Conservation (phyloP, 2,113 vertebrate genomes). For the Struthio camelus region DNA sequence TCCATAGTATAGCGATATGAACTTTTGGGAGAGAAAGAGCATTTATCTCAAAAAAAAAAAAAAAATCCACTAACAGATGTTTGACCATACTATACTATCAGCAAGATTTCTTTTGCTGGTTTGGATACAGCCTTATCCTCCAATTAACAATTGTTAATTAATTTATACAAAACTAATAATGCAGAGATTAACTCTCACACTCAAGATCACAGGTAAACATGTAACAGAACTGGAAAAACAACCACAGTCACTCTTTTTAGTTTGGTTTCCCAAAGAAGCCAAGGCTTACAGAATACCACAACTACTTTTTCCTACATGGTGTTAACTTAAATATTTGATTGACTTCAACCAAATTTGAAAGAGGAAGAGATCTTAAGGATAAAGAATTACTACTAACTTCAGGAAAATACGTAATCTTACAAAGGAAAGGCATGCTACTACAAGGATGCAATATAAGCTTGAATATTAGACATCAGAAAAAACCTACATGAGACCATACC, state of each 20-base stretch:
- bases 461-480: neutral
- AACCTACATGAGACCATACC: neutral
- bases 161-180: neutral
- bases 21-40: neutral
- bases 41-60: no score
- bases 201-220: neutral
- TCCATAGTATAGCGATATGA: neutral
- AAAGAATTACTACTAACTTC: neutral
- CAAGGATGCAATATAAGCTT: neutral
- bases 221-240: neutral
- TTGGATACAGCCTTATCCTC: neutral
- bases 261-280: neutral
- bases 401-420: neutral
- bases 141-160: neutral
- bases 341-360: neutral
- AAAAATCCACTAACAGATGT: neutral
- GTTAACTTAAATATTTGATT: neutral
- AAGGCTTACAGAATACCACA: neutral
- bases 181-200: neutral
- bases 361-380: neutral
- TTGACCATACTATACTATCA: neutral
- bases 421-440: neutral
- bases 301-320: neutral
- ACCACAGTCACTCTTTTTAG: neutral
- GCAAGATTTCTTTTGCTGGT: neutral